Evolutionary conservation across 1,140 invertebrate genomes (phyloP).

Genomic region (Neotoxoptera formosana): DNA sequence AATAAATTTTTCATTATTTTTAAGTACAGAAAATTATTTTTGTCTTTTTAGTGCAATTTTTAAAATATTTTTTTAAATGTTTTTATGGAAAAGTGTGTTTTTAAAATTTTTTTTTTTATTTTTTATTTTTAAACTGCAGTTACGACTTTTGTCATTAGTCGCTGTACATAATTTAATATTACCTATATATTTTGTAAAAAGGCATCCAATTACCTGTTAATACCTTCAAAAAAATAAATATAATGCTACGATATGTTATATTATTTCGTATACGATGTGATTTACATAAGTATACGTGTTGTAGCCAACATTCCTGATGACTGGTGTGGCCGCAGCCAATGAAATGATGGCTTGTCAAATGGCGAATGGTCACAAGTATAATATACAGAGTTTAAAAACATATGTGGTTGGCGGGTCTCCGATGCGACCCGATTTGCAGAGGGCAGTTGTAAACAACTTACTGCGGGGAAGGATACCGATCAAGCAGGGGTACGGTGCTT

Average conservation of each 20-base stretch:
- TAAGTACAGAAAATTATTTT: too few relatives aligned
- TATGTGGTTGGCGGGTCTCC: neutral
- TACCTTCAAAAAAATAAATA: neutral
- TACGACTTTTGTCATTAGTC: too few relatives aligned
- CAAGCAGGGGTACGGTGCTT: neutral
- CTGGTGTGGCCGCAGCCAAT: neutral
- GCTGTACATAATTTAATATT: too few relatives aligned
- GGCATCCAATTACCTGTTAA: too few relatives aligned
- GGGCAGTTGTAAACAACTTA: neutral
- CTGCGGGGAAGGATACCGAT: slow-evolving; percentile 8
- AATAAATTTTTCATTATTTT: too few relatives aligned
- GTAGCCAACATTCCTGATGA: slow-evolving; percentile 30
- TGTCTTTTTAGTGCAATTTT: too few relatives aligned
- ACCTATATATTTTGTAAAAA: too few relatives aligned
- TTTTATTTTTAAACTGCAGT: too few relatives aligned
- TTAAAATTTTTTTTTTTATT: too few relatives aligned
- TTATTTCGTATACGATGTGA: neutral
- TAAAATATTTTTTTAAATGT: too few relatives aligned
- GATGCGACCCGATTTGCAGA: neutral
- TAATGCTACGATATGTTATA: neutral
- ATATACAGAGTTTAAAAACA: neutral
- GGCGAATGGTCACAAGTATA: neutral
- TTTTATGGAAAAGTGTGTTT: too few relatives aligned
- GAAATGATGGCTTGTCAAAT: slow-evolving; percentile 2
- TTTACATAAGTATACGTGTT: neutral